phyloP scores from a whole-genome alignment of 2,888 invertebrate species.

The Syrista parreyssii region DNA sequence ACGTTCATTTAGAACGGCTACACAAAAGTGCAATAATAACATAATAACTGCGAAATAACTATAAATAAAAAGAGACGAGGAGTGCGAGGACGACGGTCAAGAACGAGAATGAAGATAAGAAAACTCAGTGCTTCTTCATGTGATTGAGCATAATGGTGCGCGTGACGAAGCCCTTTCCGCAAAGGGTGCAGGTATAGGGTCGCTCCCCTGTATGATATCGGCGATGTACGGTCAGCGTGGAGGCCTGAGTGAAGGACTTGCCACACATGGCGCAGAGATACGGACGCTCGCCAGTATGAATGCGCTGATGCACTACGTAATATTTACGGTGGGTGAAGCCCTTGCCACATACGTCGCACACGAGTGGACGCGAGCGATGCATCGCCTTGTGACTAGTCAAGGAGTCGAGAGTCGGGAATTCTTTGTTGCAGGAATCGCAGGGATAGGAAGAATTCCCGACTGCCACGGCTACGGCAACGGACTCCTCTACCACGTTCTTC shows the following conservation, averaged over 20 bases:
- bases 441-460: slow-evolving; percentile 38
- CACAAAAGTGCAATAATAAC: neutral
- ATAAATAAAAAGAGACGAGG: too few species aligned
- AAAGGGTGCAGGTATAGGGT: slow-evolving; percentile 63
- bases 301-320: slow-evolving; percentile 63
- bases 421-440: slow-evolving; percentile 60
- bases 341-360: slow-evolving; percentile 64
- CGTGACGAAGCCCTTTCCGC: slow-evolving; percentile 64
- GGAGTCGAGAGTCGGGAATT: slow-evolving; percentile 56
- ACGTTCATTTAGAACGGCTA: slow-evolving; percentile 20
- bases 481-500: slow-evolving; percentile 11
- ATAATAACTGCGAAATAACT: too few species aligned
- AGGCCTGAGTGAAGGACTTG: slow-evolving; percentile 63
- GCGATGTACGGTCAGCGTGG: slow-evolving; percentile 62
- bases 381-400: slow-evolving; percentile 59
- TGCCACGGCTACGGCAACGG: neutral
- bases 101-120: neutral
- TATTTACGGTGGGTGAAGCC: slow-evolving; percentile 64
- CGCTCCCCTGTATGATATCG: slow-evolving; percentile 64
- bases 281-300: slow-evolving; percentile 67
- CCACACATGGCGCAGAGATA: slow-evolving; percentile 66
- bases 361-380: slow-evolving; percentile 60
- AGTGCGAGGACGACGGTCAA: too few species aligned
- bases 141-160: slow-evolving; percentile 65
- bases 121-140: slow-evolving; percentile 61